Percentiles rank a stretch among this genome's conserved stretches.
These are phyloP conservation scores for Chrysolina oricalcia DNA, from an alignment of 2,888 invertebrate genomes.

Conservation along the genomic window DNA sequence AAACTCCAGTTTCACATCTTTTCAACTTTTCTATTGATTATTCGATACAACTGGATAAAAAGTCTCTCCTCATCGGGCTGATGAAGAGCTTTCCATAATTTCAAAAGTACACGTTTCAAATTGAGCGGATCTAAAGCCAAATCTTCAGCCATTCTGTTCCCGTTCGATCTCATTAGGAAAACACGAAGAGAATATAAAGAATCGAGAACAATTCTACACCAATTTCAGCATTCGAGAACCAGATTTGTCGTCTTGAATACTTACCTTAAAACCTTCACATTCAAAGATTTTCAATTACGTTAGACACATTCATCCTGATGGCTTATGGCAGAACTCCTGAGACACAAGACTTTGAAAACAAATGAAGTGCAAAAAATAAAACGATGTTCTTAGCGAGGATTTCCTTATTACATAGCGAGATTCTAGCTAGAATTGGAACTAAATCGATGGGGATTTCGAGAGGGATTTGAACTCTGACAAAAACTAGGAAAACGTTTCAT, in stretches of 20 bases:
- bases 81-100: conserved; percentile 17
- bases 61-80: not conserved
- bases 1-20: too few relatives aligned
- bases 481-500: conserved; percentile 23
- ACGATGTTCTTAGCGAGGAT: conserved; percentile 33
- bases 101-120: conserved; percentile 21
- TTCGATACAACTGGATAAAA: not conserved
- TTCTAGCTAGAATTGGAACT: conserved; percentile 34
- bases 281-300: conserved; percentile 39
- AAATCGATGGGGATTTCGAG: conserved; percentile 36
- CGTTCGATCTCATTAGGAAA: conserved; percentile 29
- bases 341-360: conserved; percentile 33
- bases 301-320: conserved; percentile 31
- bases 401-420: conserved; percentile 35
- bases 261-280: conserved; percentile 32
- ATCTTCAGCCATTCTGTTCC: conserved; percentile 18
- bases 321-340: conserved; percentile 30
- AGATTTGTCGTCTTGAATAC: conserved; percentile 27
- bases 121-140: conserved; percentile 19
- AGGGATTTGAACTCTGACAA: conserved; percentile 33
- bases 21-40: not conserved
- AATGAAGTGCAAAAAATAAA: conserved; percentile 42
- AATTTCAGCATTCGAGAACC: conserved; percentile 29
- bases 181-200: conserved; percentile 30
- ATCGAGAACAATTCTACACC: conserved; percentile 23